These are phyloP conservation scores for Enhydra lutris DNA, from an alignment of 2,113 vertebrate species.

Conservation along the genomic window DNA sequence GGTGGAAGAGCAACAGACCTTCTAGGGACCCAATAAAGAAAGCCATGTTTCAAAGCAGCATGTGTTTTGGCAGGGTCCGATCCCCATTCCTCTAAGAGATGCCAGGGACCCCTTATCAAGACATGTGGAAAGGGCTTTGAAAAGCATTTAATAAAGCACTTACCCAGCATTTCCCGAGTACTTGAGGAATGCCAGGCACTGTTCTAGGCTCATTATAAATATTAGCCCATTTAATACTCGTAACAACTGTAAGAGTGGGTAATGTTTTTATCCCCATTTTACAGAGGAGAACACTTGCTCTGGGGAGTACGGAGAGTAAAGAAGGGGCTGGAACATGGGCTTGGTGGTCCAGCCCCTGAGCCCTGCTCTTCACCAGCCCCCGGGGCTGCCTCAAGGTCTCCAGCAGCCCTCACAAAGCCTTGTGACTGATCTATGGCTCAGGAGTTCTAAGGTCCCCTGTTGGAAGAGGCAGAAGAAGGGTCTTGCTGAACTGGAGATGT, in stretches of 20 bases:
- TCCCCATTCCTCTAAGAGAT: neutral
- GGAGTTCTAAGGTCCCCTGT: neutral
- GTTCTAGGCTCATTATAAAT: neutral
- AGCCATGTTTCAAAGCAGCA: neutral
- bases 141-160: neutral
- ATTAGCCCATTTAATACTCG: neutral
- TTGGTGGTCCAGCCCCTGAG: neutral
- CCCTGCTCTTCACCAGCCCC: rapidly evolving
- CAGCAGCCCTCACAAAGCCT: neutral
- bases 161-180: neutral
- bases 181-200: neutral
- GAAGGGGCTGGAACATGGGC: neutral
- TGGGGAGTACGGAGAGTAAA: neutral
- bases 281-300: neutral
- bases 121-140: neutral
- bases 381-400: neutral
- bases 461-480: neutral
- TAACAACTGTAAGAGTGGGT: neutral
- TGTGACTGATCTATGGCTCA: neutral
- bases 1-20: neutral
- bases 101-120: neutral
- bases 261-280: neutral
- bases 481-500: neutral
- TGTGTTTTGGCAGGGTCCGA: neutral
- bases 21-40: neutral